Conservation (phyloP, 2,888 invertebrate species). For the Encarsia formosa region DNA sequence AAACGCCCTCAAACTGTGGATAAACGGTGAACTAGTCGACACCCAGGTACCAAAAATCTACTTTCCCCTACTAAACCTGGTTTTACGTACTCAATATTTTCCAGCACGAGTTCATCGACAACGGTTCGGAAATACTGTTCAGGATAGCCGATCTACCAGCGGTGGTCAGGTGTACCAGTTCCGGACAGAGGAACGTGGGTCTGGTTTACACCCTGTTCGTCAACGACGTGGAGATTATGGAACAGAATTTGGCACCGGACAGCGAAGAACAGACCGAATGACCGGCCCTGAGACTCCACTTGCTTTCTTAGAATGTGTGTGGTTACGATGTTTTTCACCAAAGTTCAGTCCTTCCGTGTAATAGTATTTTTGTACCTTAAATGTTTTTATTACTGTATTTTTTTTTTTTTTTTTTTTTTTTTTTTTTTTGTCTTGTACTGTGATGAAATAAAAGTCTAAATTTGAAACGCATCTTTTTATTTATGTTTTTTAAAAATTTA, state of each 20-base stretch:
- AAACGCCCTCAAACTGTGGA: constrained; percentile 71
- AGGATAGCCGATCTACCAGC: constrained; percentile 55
- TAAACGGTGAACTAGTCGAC: constrained; percentile 67
- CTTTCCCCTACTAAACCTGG: no score
- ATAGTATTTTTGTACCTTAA: neutral
- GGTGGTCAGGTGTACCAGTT: constrained; percentile 50
- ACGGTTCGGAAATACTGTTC: constrained; percentile 81
- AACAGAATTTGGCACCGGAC: constrained; percentile 18
- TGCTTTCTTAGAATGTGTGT: neutral
- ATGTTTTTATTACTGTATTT: no score
- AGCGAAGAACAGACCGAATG: no score
- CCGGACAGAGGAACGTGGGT: constrained; percentile 41
- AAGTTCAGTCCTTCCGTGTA: neutral
- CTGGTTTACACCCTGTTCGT: constrained; percentile 42
- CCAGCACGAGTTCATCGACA: constrained; percentile 73
- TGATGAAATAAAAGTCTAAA: no score
- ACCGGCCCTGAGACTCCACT: neutral
- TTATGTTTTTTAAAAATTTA: no score
- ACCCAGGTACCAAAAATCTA: constrained; percentile 63
- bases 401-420: no score
- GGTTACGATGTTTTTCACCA: neutral
- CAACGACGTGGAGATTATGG: constrained; percentile 39
- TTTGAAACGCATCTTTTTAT: no score
- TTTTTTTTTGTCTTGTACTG: no score
- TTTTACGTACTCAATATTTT: no score